Conservation (phyloP, 92 coral and sea anemone species). For the Bergia sp. region DNA sequence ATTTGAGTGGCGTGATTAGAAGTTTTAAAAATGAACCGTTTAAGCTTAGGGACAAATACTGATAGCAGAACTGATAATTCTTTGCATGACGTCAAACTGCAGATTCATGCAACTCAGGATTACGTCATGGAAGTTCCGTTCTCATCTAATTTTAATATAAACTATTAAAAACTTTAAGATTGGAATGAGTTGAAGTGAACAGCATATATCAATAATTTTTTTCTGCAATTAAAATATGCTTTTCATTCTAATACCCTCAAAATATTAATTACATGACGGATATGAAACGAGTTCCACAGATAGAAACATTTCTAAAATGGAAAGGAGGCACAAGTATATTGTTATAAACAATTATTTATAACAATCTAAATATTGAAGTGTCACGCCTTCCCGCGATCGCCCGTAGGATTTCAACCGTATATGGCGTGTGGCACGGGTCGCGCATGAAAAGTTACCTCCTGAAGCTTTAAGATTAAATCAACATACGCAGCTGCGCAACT, state of each 20-base stretch:
- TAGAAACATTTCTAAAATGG: not conserved
- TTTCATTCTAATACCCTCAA: not conserved
- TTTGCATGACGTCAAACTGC: not conserved
- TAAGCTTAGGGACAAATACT: not conserved
- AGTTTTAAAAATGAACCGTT: not conserved
- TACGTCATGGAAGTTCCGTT: not conserved
- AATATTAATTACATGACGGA: not conserved
- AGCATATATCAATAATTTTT: no score
- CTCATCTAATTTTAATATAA: no score
- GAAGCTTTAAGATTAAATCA: constrained; percentile 4
- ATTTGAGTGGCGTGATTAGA: not conserved
- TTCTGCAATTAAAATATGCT: not conserved
- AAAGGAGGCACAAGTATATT: not conserved
- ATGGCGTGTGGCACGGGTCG: constrained; percentile 39
- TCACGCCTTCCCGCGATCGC: constrained; percentile 9
- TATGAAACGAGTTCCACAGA: not conserved
- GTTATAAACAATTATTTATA: not conserved
- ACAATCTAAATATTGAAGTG: not conserved
- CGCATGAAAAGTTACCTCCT: constrained; percentile 16
- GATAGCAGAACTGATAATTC: not conserved
- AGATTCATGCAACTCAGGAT: not conserved
- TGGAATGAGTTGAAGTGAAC: no score
- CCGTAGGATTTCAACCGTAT: constrained; percentile 17
- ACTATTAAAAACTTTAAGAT: not conserved
- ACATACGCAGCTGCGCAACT: not conserved